Conservation (phyloP, 2,797 vertebrate species). For the Eupleurogrammus muticus region DNA sequence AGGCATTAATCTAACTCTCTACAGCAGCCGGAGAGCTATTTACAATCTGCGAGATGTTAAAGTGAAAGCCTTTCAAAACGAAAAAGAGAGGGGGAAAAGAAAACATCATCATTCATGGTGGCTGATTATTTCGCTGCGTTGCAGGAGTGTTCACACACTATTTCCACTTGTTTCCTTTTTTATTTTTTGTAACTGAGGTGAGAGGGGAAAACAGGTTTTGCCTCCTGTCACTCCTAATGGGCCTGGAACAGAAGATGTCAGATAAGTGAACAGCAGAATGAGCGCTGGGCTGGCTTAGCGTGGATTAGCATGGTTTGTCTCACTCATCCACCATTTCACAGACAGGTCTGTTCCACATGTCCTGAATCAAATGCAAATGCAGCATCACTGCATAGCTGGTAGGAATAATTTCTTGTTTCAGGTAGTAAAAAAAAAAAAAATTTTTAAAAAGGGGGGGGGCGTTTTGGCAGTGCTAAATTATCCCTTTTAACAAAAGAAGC, state of each 20-base stretch:
- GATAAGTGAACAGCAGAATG: conserved; percentile 61
- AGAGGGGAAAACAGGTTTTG: conserved; percentile 47
- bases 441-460: conserved; percentile 2
- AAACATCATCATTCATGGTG: conserved; percentile 62
- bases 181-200: conserved; percentile 32
- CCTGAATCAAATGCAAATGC: conserved; percentile 61
- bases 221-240: conserved; percentile 66
- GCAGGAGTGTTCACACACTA: conserved; percentile 45
- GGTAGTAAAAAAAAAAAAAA: conserved; percentile 38
- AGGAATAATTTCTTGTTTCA: conserved; percentile 65
- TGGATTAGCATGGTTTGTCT: conserved; percentile 73
- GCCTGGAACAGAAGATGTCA: conserved; percentile 70
- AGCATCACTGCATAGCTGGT: conserved; percentile 48
- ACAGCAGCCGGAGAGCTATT: conserved; percentile 67
- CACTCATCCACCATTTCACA: conserved; percentile 58
- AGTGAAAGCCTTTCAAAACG: conserved; percentile 61
- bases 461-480: conserved; percentile 65
- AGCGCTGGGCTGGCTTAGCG: conserved; percentile 56
- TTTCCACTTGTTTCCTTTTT: conserved; percentile 39
- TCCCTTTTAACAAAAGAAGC: conserved; percentile 72
- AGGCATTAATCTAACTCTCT: conserved; percentile 64
- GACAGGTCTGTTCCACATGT: conserved; percentile 51
- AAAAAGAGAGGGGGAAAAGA: conserved; percentile 38
- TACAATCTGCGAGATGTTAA: conserved; percentile 63
- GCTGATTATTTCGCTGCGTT: conserved; percentile 64